Base-by-base conservation (phyloP, 1,140 invertebrate species). In the Lysiphlebus fabarum region DNA sequence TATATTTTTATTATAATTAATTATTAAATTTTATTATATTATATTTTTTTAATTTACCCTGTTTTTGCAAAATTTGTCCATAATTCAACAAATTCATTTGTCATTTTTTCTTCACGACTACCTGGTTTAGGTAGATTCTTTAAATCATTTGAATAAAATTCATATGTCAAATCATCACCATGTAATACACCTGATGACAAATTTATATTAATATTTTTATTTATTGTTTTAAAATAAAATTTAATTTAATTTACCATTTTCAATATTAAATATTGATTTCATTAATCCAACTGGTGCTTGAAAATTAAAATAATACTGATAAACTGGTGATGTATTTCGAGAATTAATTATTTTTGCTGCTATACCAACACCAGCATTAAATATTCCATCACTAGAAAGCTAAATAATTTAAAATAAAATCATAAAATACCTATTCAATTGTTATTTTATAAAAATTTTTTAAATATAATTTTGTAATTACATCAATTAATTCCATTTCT, bases 151-250 rank as follows among this genome's bases (percentile, higher is more conserved):
- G 69, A 70, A 47, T 77, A 77, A 62, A 90, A 90, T 17, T 87
- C 61, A 66, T 87, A 88, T 64, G 84, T 83, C 43, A 89, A 64
- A 42, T 90, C 88, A 62, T 90, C 88, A 6, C 85, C 86, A 67
- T 90, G 87, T 43, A 84, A 82, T 6, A 86, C 84, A 51, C 87
- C 76, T 77, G 47, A 50, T 43, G 48, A 6, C 14, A 34, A 8
- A 26, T 7, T 34, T 26, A 7, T 26, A 1, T 26, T 26, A 26
- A 26, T 26, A 26, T 26, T 26, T 26, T 26, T 26, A 4, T 26
- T 26, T 26, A 51, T 17, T 51, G 44, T 48, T 26, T 57, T n/a
- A 17, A 49, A 59, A 62, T 55, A 10, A 40, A 40, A 14, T 55
- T 10, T 6, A 2, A 49, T 61, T 26, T 2, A 26, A 26, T 59